phyloP scores from a whole-genome alignment of 2,113 vertebrate genomes.

The Crotophaga sulcirostris region DNA sequence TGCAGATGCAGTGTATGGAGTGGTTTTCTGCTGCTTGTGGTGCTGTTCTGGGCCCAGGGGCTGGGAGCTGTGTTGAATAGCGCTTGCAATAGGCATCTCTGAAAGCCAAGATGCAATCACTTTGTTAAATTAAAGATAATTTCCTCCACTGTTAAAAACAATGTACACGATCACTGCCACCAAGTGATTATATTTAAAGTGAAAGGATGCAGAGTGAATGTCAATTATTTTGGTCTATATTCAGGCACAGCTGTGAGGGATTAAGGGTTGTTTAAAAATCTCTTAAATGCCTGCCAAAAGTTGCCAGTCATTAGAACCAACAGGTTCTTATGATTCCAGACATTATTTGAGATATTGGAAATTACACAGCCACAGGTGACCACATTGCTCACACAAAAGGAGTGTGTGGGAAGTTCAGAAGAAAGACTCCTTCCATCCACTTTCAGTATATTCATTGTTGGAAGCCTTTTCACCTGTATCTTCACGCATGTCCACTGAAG shows the following conservation, averaged over 20 bases:
- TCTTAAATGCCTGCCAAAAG: conserved; percentile 40
- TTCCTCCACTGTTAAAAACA: conserved; percentile 51
- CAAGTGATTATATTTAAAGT: conserved; percentile 55
- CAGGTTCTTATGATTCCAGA: conserved; percentile 18
- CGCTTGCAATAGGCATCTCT: background rate
- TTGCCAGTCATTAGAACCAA: conserved; percentile 29
- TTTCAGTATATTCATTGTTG: background rate
- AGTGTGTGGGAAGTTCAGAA: background rate
- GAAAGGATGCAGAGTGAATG: conserved; percentile 43
- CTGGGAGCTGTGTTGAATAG: background rate
- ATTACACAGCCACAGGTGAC: background rate
- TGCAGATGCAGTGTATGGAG: background rate
- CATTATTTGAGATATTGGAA: conserved; percentile 7
- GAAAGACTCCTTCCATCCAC: background rate
- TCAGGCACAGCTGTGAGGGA: conserved; percentile 41
- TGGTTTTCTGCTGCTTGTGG: background rate
- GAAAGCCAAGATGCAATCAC: conserved; percentile 56
- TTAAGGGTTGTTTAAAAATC: conserved; percentile 58
- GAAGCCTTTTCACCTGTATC: background rate
- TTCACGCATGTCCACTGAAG: background rate
- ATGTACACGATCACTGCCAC: conserved; percentile 18
- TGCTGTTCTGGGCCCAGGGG: background rate
- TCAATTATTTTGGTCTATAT: conserved; percentile 19
- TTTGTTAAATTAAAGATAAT: conserved; percentile 53
- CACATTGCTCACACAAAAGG: background rate